These are phyloP conservation scores for Archilochus colubris DNA, from an alignment of 2,113 vertebrate species.

Conservation along the genomic window DNA sequence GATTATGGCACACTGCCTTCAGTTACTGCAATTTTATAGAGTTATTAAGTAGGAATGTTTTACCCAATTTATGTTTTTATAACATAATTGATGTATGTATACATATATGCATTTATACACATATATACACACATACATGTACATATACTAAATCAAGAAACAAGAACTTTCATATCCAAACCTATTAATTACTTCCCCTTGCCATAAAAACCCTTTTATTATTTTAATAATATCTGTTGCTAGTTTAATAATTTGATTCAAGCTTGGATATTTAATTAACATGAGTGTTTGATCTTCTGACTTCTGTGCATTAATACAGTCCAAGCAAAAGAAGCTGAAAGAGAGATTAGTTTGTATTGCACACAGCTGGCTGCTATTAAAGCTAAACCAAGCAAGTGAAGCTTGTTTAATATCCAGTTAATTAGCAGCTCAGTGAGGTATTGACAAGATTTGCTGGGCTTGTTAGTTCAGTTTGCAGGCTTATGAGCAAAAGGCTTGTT, in stretches of 20 bases:
- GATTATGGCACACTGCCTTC: background rate
- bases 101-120: background rate
- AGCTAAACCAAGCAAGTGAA: conserved; percentile 11
- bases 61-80: background rate
- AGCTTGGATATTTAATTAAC: conserved; percentile 54
- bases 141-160: background rate
- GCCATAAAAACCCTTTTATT: background rate
- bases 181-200: background rate
- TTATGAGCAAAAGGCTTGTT: conserved; percentile 7
- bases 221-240: conserved; percentile 15
- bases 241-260: conserved; percentile 25
- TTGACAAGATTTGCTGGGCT: conserved; percentile 19
- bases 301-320: background rate
- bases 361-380: conserved; percentile 17
- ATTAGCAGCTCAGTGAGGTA: conserved; percentile 46
- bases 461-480: background rate
- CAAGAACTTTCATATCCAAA: background rate
- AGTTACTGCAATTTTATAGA: background rate
- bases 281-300: conserved; percentile 24
- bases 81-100: background rate
- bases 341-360: background rate
- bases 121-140: background rate
- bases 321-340: background rate
- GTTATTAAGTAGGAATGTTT: background rate
- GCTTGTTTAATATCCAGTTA: conserved; percentile 40